phyloP scores from a whole-genome alignment of 2,797 vertebrate species.

The Masticophis lateralis region DNA sequence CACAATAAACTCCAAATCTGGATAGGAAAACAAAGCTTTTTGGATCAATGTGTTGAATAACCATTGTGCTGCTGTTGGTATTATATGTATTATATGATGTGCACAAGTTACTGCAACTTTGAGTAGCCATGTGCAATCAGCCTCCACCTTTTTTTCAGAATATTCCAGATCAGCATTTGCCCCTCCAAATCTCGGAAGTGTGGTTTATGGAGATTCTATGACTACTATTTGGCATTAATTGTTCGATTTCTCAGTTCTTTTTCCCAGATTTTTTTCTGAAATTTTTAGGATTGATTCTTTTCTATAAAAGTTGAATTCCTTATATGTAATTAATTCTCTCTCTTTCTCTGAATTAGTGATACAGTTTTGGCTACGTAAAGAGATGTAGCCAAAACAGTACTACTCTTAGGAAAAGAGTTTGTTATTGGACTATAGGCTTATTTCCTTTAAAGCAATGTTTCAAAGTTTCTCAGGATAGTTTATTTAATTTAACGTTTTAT shows the following conservation, averaged over 20 bases:
- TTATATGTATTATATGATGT: neutral
- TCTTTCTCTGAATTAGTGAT: neutral
- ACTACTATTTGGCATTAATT: neutral
- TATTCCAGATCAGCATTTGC: neutral
- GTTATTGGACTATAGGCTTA: neutral
- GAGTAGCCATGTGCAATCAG: neutral
- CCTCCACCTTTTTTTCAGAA: neutral
- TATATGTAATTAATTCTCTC: neutral
- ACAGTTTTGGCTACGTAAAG: neutral
- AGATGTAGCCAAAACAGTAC: neutral
- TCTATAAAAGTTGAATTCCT: neutral
- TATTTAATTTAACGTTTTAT: neutral
- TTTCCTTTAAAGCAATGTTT: constrained; percentile 44
- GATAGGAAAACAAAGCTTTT: neutral
- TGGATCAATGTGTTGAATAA: neutral
- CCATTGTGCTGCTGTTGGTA: neutral
- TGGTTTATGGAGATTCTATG: neutral
- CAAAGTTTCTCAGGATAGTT: constrained; percentile 45
- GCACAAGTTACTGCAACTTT: neutral
- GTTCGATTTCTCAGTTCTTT: neutral
- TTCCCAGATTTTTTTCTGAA: neutral
- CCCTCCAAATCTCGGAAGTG: neutral
- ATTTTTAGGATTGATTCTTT: neutral
- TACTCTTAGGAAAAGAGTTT: neutral
- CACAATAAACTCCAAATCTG: neutral